Evolutionary conservation across 2,888 invertebrate genomes (phyloP), one percentile per base, ranked within the genome.

Genomic region (Priocnemis perturbator): DNA sequence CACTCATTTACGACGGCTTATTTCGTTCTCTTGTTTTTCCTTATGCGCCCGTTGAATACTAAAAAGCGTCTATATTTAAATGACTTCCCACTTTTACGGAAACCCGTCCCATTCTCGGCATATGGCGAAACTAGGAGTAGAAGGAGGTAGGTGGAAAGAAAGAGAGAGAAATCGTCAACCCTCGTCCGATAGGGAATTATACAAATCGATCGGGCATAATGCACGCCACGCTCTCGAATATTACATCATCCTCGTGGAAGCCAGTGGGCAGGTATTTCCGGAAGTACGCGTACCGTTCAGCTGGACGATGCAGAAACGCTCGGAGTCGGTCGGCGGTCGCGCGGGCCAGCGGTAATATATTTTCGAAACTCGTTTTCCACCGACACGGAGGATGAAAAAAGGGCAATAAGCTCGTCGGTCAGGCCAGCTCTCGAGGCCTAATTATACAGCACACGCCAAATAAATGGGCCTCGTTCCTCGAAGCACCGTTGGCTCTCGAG

Each of bases 401-500:
- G 74, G 64, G 73, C 74, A 72, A 78, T 78, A 64, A 69, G 73
- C 60, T 74, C 65, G 62, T 44, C 70, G 70, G 69, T 67, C 69
- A 71, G 75, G 79, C 68, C 60, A 66, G 69, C 64, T 78, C 68
- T 19, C 71, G 74, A 77, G 79, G 81, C 83, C 83, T 87, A 87
- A 87, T 87, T 86, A 87, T 84, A 87, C 85, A 83, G 86, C 86
- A 82, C 83, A 84, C 85, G 86, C 85, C 85, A 86, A 86, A 86
- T 85, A 84, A 85, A 86, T 84, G 84, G 83, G 80, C 78, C 77
- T 76, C 74, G 69, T 86, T 87, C 85, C 74, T 62, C 83, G 85
- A 85, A 85, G 66, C 83, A 81, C 76, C 84, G 79, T 75, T 77
- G 79, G 76, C 83, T 75, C 77, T 73, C 83, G 81, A 55, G 68